Conservation (phyloP, 2,113 vertebrate species). For the Serilophus lunatus region DNA sequence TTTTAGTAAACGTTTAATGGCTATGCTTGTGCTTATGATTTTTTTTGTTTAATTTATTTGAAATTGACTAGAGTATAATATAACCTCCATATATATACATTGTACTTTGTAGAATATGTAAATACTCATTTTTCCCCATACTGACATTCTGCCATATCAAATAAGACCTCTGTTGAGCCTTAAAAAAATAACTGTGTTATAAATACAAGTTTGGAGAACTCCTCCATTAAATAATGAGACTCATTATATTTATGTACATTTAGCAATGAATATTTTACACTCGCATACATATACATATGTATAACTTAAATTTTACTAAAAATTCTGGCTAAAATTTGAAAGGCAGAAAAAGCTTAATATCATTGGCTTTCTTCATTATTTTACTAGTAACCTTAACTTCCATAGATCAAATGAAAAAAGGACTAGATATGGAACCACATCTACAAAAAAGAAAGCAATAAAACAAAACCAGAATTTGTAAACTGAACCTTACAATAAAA, state of each 20-base stretch:
- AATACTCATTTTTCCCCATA: not conserved
- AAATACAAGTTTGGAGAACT: not conserved
- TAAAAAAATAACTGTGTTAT: not conserved
- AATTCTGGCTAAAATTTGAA: not conserved
- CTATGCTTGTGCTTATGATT: not conserved
- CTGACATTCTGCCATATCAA: not conserved
- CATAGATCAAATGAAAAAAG: not conserved
- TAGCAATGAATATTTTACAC: not conserved
- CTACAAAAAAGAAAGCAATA: not conserved
- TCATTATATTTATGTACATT: not conserved
- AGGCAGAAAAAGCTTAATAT: not conserved
- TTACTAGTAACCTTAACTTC: not conserved
- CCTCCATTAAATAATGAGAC: not conserved
- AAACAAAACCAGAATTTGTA: not conserved
- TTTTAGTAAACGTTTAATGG: not conserved
- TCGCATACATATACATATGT: not conserved
- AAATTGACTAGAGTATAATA: not conserved
- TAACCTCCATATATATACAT: not conserved
- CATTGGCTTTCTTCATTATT: not conserved
- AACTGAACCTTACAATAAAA: not conserved
- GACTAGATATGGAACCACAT: not conserved
- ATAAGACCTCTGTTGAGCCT: not conserved
- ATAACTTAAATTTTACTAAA: not conserved
- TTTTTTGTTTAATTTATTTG: not conserved
- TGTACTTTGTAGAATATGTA: not conserved